Evolutionary conservation across 2,113 vertebrate species (phyloP).

Genomic region (Geothlypis trichas): DNA sequence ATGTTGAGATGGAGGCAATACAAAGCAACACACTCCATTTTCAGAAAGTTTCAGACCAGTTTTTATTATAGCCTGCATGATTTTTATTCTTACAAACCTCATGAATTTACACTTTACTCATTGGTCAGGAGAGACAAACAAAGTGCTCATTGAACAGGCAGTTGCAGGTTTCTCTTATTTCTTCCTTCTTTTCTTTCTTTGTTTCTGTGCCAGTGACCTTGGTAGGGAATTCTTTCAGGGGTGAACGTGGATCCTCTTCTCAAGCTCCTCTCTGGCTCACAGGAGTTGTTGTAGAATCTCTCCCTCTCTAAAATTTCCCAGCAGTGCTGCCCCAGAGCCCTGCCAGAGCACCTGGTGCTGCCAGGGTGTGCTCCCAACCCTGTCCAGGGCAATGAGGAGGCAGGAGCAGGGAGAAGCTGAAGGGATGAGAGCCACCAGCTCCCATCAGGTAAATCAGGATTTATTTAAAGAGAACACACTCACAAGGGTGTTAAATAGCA

Average conservation of each 20-base stretch:
- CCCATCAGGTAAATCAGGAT: not conserved
- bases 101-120: not conserved
- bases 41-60: not conserved
- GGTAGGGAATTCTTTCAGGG: not conserved
- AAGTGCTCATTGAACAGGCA: not conserved
- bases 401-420: not conserved
- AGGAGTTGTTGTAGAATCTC: not conserved
- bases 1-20: not conserved
- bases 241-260: not conserved
- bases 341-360: accelerated
- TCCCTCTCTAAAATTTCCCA: not conserved
- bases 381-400: accelerated
- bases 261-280: not conserved
- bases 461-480: not conserved
- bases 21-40: not conserved
- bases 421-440: not conserved
- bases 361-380: accelerated
- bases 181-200: not conserved
- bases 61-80: not conserved
- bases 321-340: not conserved
- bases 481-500: not conserved
- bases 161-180: not conserved
- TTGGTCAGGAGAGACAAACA: not conserved
- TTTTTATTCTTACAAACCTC: not conserved
- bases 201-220: not conserved